Conservation (phyloP, 2,113 vertebrate species). For the Phodopus roborovskii region DNA sequence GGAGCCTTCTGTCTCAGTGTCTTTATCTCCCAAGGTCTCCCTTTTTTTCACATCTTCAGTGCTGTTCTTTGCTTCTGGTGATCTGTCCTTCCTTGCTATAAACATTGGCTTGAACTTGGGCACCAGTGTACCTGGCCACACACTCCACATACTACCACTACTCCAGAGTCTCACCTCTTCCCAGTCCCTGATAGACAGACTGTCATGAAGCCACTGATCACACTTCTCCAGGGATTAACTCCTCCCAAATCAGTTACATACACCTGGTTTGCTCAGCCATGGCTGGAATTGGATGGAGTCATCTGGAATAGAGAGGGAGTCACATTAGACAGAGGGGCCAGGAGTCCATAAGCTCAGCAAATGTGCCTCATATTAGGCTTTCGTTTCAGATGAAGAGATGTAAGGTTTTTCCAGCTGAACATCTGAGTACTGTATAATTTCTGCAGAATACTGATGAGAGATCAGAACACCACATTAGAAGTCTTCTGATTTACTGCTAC, state of each 20-base stretch:
- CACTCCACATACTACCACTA: neutral
- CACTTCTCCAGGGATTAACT: neutral
- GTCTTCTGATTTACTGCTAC: conserved; percentile 21
- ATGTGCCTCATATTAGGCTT: neutral
- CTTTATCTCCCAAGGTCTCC: neutral
- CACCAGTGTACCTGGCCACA: neutral
- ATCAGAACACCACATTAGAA: conserved; percentile 22
- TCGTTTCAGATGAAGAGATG: neutral
- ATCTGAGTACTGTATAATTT: neutral
- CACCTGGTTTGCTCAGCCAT: neutral
- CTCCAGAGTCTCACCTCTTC: neutral
- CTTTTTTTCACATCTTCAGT: neutral
- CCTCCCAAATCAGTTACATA: neutral
- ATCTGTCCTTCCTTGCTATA: neutral
- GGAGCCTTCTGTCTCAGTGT: neutral
- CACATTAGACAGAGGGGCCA: neutral
- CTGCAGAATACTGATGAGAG: conserved; percentile 37
- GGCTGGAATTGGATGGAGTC: neutral
- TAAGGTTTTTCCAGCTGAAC: conserved; percentile 28
- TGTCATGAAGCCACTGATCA: neutral
- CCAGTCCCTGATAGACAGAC: neutral
- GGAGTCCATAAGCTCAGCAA: neutral
- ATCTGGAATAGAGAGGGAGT: neutral
- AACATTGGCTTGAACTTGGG: neutral
- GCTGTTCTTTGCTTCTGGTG: neutral